A percentile compares a stretch with the other conserved stretches of the same genome.
These are phyloP conservation scores for Charina bottae DNA, from an alignment of 2,113 vertebrate species.

Conservation along the genomic window DNA sequence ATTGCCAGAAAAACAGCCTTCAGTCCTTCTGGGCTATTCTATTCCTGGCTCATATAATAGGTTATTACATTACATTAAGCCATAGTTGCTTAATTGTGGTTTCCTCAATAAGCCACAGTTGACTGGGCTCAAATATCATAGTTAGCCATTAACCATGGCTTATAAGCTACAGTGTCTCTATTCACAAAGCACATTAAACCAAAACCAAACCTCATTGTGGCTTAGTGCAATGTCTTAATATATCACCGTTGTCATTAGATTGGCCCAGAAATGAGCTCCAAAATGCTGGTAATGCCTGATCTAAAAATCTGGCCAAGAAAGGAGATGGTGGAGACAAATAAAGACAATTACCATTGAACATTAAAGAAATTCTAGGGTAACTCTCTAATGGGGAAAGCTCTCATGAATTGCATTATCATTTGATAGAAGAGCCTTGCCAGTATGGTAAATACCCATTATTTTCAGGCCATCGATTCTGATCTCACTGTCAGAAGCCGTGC, in stretches of 20 bases:
- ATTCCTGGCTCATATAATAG: constrained; percentile 35
- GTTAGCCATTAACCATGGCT: background rate
- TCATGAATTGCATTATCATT: fast-evolving
- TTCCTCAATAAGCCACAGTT: background rate
- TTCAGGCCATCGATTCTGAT: background rate
- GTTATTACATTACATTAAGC: background rate
- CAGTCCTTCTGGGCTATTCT: constrained; percentile 44
- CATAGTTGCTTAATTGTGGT: background rate
- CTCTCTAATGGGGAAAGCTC: constrained; percentile 1
- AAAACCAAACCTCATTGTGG: background rate
- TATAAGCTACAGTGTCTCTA: background rate
- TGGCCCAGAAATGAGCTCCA: background rate
- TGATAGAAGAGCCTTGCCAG: background rate
- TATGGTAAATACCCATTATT: background rate
- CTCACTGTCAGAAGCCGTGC: background rate
- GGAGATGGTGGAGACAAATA: background rate
- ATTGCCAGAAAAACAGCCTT: constrained; percentile 45
- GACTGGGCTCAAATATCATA: background rate
- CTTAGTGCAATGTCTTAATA: background rate
- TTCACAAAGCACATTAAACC: background rate
- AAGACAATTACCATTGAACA: constrained; percentile 32
- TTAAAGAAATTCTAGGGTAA: background rate
- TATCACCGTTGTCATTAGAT: constrained; percentile 38
- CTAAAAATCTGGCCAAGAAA: background rate
- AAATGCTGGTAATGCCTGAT: constrained; percentile 6